A percentile compares a stretch with the other conserved stretches of the same genome.
Evolutionary conservation across 2,113 vertebrate species (phyloP).

Genomic region (Casuarius casuarius): DNA sequence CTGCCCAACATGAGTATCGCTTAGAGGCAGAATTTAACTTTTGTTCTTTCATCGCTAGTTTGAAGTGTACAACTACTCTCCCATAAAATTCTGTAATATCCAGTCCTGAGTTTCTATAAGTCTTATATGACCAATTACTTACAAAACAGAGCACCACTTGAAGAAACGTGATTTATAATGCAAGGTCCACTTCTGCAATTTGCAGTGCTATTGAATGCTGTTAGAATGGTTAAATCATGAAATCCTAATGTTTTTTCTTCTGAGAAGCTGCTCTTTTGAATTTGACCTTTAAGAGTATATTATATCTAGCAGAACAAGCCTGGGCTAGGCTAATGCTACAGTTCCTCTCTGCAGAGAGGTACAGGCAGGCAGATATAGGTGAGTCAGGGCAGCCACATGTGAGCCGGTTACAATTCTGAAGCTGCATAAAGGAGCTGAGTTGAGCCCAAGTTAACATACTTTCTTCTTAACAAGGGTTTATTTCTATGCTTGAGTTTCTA

Average conservation of each 20-base stretch:
- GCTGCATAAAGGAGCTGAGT: background rate
- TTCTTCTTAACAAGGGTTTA: background rate
- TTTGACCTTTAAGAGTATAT: background rate
- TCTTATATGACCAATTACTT: conserved; percentile 39
- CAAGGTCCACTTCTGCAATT: background rate
- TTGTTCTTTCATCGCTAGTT: background rate
- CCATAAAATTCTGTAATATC: conserved; percentile 21
- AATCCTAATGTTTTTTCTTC: background rate
- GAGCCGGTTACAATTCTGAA: background rate
- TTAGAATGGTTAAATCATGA: background rate
- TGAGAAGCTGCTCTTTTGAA: background rate
- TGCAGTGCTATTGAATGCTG: background rate
- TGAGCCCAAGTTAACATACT: background rate
- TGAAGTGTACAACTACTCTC: background rate
- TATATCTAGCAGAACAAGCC: background rate
- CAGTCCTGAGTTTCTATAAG: background rate
- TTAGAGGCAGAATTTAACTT: conserved; percentile 24
- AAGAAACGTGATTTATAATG: conserved; percentile 30
- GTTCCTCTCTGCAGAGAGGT: background rate
- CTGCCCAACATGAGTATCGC: background rate
- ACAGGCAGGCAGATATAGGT: background rate
- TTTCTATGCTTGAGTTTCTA: background rate
- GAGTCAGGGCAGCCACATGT: background rate
- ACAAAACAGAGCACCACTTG: conserved; percentile 35
- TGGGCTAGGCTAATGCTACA: background rate